phyloP scores from a whole-genome alignment of 2,888 invertebrate species.

The Agonopterix subpropinquella region DNA sequence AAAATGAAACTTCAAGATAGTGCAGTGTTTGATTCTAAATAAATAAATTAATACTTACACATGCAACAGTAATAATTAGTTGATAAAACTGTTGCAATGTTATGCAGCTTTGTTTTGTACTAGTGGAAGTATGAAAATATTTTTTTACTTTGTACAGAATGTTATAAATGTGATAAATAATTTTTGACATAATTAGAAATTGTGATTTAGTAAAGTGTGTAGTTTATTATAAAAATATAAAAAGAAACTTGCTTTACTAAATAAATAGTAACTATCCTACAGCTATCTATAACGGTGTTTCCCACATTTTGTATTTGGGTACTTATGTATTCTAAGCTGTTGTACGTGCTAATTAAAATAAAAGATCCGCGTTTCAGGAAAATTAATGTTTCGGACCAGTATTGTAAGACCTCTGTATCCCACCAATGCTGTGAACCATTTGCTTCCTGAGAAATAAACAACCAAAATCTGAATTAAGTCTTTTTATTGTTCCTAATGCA shows the following conservation, averaged over 20 bases:
- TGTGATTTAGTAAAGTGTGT: slow-evolving; percentile 73
- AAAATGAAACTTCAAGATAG: slow-evolving; percentile 17
- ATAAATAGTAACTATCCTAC: slow-evolving; percentile 52
- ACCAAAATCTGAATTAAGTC: slow-evolving; percentile 51
- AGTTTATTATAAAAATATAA: slow-evolving; percentile 44
- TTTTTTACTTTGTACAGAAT: slow-evolving; percentile 74
- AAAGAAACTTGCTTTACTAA: slow-evolving; percentile 65
- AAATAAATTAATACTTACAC: slow-evolving; percentile 15
- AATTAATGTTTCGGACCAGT: slow-evolving; percentile 63
- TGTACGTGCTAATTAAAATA: slow-evolving; percentile 57
- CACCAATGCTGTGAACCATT: slow-evolving; percentile 76
- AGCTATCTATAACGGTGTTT: slow-evolving; percentile 60
- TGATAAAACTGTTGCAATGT: slow-evolving; percentile 33
- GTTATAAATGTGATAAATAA: slow-evolving; percentile 72
- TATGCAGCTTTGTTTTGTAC: slow-evolving; percentile 62
- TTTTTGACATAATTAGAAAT: slow-evolving; percentile 71
- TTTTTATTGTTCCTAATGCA: neutral
- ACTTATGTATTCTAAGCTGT: slow-evolving; percentile 66
- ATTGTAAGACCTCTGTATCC: slow-evolving; percentile 69
- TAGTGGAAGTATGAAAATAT: slow-evolving; percentile 65
- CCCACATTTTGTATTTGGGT: slow-evolving; percentile 68
- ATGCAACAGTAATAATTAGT: slow-evolving; percentile 23
- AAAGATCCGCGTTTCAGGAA: slow-evolving; percentile 49
- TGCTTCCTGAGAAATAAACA: slow-evolving; percentile 75
- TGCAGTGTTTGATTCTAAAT: slow-evolving; percentile 21